Base-by-base conservation (phyloP, 2,797 vertebrate species). In the Knipowitschia caucasica region DNA sequence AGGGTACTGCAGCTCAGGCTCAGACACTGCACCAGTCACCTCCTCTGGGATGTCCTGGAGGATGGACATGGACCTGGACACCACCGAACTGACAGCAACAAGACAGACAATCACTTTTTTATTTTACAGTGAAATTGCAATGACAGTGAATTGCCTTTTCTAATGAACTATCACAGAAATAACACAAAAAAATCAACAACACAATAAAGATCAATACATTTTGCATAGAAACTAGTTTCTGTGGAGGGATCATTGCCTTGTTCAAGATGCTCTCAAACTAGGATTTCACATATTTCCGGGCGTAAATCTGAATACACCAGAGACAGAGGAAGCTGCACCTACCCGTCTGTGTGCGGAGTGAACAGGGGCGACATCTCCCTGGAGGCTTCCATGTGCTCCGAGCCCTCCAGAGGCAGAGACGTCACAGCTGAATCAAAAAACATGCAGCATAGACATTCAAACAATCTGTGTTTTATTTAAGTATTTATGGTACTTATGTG, bases 31-130 rank as follows among this genome's bases (percentile, higher is more conserved):
- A 6, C 69, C 60, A 0, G 56, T 64, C 7, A 4, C 27, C 35
- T 67, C 74, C 65, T 89, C 89, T 10, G 83, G 78, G 62, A 91
- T 88, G 59, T 78, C 83, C 71, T 64, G 71, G 55, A 89, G 57
- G 0, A 11, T 26, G 0, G 59, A 57, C 12, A 65, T 50, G 29
- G 69, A 53, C 51, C 55, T 67, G 42, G 60, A 68, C 17, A 73
- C 27, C 4, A 29, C 39, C 7, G 80, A 81, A 56, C 86, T 89
- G 61, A 35, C 39, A 33, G 61, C 59, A 14, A 54, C n/a, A 18
- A 23, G 4, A 18, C 17, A 31, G 14, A 24, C n/a, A 4, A 12
- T n/a, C 18, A 39, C 18, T 10, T 39, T 3, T 30, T 3, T 6
- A 30, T 10, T 9, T 30, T 31, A 14, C 47, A 6, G 23, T 30